These are phyloP conservation scores for Standfussiana lucernea DNA, from an alignment of 2,888 invertebrate genomes.

Conservation along the genomic window DNA sequence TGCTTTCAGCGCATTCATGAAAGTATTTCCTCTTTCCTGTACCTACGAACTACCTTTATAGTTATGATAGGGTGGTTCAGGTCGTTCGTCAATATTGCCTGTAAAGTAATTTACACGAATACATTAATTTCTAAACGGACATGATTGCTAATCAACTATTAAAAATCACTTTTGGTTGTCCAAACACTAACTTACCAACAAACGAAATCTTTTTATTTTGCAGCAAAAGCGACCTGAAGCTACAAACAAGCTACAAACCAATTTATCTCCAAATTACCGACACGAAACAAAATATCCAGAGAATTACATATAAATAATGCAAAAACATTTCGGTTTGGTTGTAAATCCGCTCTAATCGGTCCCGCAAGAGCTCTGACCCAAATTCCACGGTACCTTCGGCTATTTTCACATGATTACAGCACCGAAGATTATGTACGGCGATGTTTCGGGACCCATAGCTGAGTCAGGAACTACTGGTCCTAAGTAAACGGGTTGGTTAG, in stretches of 20 bases:
- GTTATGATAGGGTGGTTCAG: background rate
- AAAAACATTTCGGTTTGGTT: conserved; percentile 69
- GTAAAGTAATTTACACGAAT: background rate
- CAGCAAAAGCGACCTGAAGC: background rate
- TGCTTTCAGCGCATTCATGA: background rate
- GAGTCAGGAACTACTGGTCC: conserved; percentile 81
- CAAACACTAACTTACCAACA: background rate
- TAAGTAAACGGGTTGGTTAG: conserved; percentile 78
- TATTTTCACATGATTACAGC: conserved; percentile 69
- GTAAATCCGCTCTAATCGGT: conserved; percentile 72
- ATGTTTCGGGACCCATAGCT: conserved; percentile 72
- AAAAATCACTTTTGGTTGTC: background rate
- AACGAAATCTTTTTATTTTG: conserved; percentile 1
- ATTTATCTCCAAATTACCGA: conserved; percentile 47
- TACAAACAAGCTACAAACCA: conserved; percentile 36
- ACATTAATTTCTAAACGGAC: background rate
- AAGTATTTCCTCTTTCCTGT: background rate
- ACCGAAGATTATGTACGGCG: conserved; percentile 64
- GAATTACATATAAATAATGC: conserved; percentile 68
- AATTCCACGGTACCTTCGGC: conserved; percentile 67
- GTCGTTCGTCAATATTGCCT: background rate
- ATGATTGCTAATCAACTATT: background rate
- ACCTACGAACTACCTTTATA: background rate
- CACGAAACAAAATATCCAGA: conserved; percentile 52
- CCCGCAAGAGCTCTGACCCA: conserved; percentile 70